These are phyloP conservation scores for Phainopepla nitens DNA, from an alignment of 2,113 vertebrate genomes.

Conservation along the genomic window DNA sequence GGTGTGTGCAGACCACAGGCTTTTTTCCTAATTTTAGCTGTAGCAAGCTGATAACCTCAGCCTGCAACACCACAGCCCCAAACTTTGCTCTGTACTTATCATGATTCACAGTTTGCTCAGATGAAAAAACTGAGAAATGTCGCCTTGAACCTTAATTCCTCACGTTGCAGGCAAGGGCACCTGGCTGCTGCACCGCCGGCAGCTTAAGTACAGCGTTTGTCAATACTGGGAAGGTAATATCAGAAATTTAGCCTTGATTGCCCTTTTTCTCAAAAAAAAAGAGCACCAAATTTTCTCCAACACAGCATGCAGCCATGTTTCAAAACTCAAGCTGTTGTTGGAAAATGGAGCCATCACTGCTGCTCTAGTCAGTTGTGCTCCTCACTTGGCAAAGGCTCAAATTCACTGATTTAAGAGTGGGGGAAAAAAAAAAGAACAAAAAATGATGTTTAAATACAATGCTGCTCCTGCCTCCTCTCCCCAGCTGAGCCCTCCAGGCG, in stretches of 20 bases:
- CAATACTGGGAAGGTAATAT: not conserved
- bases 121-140: not conserved
- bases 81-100: conserved; percentile 20
- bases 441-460: not conserved
- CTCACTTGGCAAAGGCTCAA: conserved; percentile 16
- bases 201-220: not conserved
- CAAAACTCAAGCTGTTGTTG: not conserved
- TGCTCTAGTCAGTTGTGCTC: not conserved
- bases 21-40: not conserved
- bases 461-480: not conserved
- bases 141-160: not conserved
- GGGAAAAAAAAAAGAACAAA: fast-evolving
- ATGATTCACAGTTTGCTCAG: not conserved
- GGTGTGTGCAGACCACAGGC: not conserved
- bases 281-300: not conserved
- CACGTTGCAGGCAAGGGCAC: not conserved
- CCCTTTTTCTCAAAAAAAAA: not conserved
- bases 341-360: not conserved
- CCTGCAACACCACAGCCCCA: not conserved
- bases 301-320: not conserved
- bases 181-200: not conserved
- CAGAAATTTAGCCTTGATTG: not conserved
- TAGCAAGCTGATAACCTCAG: conserved; percentile 26
- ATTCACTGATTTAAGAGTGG: not conserved
- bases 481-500: not conserved